Percentiles rank a stretch among this genome's conserved stretches.
These are phyloP conservation scores for Dufourea novaeangliae DNA, from an alignment of 1,140 invertebrate genomes.

Conservation along the genomic window DNA sequence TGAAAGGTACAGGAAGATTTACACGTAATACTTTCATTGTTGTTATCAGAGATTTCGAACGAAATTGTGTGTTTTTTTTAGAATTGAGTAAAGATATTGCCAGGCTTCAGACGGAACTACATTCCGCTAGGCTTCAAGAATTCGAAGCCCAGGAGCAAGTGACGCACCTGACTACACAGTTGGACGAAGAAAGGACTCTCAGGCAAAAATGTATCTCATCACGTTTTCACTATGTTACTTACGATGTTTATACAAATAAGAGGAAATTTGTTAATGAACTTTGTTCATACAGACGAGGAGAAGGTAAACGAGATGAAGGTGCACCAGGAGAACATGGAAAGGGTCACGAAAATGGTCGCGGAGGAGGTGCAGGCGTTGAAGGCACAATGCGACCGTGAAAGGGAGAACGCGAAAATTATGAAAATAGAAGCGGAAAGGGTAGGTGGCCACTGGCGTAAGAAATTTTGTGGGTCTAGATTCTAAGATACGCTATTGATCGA, in stretches of 20 bases:
- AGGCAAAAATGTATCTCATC: conserved; percentile 74
- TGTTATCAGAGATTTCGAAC: background rate
- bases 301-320: conserved; percentile 80
- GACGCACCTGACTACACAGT: conserved; percentile 78
- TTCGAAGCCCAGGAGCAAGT: conserved; percentile 87
- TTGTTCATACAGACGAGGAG: conserved; percentile 63
- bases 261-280: background rate
- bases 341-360: conserved; percentile 85
- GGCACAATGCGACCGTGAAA: conserved; percentile 83
- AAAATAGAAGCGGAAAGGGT: conserved; percentile 80
- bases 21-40: background rate
- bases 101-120: conserved; percentile 86
- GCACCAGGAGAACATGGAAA: conserved; percentile 84
- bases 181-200: conserved; percentile 83
- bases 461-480: too few relatives aligned
- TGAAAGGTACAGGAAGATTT: conserved; percentile 77
- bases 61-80: conserved; percentile 52
- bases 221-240: background rate
- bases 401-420: conserved; percentile 82
- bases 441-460: too few relatives aligned
- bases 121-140: conserved; percentile 84
- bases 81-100: conserved; percentile 86
- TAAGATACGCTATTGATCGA: too few relatives aligned
- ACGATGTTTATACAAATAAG: background rate
- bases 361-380: conserved; percentile 84